Evolutionary conservation across 2,888 invertebrate species (phyloP).

Genomic region (Leucophenga maculata): DNA sequence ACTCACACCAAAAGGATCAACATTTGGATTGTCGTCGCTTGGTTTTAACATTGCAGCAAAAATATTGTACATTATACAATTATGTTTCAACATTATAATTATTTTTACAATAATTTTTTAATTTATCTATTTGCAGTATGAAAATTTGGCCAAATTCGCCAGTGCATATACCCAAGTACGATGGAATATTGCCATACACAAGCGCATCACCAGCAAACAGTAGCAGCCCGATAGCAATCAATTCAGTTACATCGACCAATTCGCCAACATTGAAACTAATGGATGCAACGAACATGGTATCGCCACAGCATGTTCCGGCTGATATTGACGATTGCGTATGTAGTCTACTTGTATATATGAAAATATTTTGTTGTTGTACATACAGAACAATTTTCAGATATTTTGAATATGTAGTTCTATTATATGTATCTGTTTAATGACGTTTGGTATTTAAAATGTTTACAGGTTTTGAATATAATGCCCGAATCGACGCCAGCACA

Average conservation of each 20-base stretch:
- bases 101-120: conserved; percentile 13
- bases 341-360: conserved; percentile 27
- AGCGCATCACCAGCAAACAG: conserved; percentile 65
- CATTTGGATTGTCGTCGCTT: conserved; percentile 23
- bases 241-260: conserved; percentile 72
- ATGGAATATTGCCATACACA: conserved; percentile 69
- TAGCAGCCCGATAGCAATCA: conserved; percentile 70
- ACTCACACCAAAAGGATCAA: conserved; percentile 59
- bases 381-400: conserved; percentile 22
- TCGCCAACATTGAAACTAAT: conserved; percentile 70
- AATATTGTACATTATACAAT: conserved; percentile 5
- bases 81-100: conserved; percentile 26
- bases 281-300: conserved; percentile 70
- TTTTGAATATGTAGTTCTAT: too few species aligned
- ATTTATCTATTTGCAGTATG: conserved; percentile 59
- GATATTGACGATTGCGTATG: conserved; percentile 71
- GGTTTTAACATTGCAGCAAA: conserved; percentile 2
- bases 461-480: conserved; percentile 75
- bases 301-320: conserved; percentile 66
- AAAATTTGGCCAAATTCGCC: conserved; percentile 72
- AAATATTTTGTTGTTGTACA: neutral
- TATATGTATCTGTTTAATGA: too few species aligned
- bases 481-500: conserved; percentile 81
- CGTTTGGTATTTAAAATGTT: conserved; percentile 25
- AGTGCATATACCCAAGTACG: conserved; percentile 72